Percentiles rank a stretch among this genome's conserved stretches.
Evolutionary conservation across 2,888 invertebrate species (phyloP).

Genomic region (Stenotaenia linearis): DNA sequence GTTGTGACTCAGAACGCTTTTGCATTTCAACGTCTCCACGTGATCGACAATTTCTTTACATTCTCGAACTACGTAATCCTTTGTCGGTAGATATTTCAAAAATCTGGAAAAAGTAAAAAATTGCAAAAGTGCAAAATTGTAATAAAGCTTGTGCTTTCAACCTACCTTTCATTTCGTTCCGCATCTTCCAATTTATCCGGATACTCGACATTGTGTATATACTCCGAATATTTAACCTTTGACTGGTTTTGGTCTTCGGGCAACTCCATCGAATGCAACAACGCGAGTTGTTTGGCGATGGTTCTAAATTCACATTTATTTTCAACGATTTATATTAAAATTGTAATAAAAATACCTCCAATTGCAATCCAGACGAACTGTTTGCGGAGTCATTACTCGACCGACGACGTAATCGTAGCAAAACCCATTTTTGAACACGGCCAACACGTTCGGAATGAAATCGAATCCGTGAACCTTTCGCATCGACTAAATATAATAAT

Average conservation of each 20-base stretch:
- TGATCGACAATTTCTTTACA: not conserved
- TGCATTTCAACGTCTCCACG: not conserved
- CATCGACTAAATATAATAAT: not conserved
- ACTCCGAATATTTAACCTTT: not conserved
- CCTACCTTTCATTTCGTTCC: not conserved
- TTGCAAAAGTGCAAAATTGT: not conserved
- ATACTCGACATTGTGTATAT: not conserved
- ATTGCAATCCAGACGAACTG: not conserved
- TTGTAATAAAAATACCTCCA: not conserved
- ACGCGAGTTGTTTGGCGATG: not conserved
- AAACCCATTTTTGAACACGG: not conserved
- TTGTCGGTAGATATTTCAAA: not conserved
- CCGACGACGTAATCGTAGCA: not conserved
- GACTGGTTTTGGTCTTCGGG: not conserved
- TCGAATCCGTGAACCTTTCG: not conserved
- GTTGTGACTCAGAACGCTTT: not conserved
- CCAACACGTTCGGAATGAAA: not conserved
- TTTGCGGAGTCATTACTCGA: not conserved
- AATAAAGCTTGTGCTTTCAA: too few relatives aligned
- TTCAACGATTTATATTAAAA: too few relatives aligned
- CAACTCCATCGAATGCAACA: not conserved
- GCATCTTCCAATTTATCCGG: not conserved
- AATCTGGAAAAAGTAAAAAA: not conserved
- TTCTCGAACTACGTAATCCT: not conserved
- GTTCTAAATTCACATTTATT: too few relatives aligned